Evolutionary conservation across 2,888 invertebrate species (phyloP), one percentile per base, ranked within the genome.

Genomic region (Anticlea derivata): DNA sequence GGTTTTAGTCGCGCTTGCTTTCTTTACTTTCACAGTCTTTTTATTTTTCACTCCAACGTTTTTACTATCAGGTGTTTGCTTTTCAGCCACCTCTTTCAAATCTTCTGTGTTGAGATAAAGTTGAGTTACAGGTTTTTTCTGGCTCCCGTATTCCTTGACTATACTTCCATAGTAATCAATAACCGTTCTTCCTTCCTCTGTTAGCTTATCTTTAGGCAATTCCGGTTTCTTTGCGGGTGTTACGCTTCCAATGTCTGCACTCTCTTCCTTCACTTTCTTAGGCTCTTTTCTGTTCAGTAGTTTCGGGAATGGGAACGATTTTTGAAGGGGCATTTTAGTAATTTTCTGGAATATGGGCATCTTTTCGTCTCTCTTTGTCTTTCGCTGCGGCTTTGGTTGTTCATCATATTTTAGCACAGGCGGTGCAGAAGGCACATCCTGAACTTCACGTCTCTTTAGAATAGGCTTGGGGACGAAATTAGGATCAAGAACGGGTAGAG

Each of bases 151-250:
- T 72, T 94, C 95, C 65, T 93, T 93, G 1, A 96, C 95, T 58
- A 96, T 94, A 73, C 94, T 96, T 10, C 95, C 95, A 66, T 96
- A 96, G 73, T 96, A 95, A 81, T 95, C 95, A 8, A 95, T 94
- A 0, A 95, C 93, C 0, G 94, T 94, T 73, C 92, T 93, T 0
- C 93, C 92, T 77, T 94, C 95, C 60, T 95, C 95, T 38, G 88
- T 88, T 20, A 91, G 75, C 72, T 86, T 86, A 63, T 89, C 78
- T 26, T 75, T 69, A 38, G 62, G 41, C 58, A 70, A 70, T 47
- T 83, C 80, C 11, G 50, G 45, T 59, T 79, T 80, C 22, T 69
- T 74, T 12, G 54, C 43, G 17, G 48, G 34, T 54, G 69, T 76
- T 4, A 50, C 58, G 44, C 57, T 69, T 49, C 70, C 63, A 27